Evolutionary conservation across 2,888 invertebrate genomes (phyloP).

Genomic region (Harpalus rufipes): DNA sequence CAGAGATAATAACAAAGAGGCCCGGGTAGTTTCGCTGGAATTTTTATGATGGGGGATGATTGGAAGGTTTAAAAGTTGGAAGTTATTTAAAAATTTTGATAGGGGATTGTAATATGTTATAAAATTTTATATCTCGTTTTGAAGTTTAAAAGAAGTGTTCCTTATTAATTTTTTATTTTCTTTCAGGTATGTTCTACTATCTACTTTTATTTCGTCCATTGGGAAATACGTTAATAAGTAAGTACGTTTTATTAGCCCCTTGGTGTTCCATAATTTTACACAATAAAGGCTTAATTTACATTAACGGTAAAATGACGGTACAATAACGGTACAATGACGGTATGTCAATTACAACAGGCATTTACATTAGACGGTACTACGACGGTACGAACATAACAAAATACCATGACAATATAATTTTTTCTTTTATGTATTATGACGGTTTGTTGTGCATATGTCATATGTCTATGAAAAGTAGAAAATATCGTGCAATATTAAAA

Average conservation of each 20-base stretch:
- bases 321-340: too few species aligned
- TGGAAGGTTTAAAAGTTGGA: neutral
- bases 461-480: too few species aligned
- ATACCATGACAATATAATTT: too few species aligned
- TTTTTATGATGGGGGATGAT: constrained; percentile 36
- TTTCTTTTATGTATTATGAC: too few species aligned
- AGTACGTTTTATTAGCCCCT: neutral
- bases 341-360: too few species aligned
- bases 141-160: neutral
- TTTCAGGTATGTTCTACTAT: constrained; percentile 13
- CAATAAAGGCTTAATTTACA: too few species aligned
- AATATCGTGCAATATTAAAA: too few species aligned
- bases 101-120: neutral
- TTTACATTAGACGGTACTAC: too few species aligned
- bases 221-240: neutral
- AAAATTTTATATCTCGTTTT: neutral
- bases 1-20: constrained; percentile 22
- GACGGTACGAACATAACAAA: too few species aligned
- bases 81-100: neutral
- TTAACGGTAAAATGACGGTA: too few species aligned
- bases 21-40: neutral
- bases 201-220: neutral
- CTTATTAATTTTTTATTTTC: neutral
- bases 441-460: too few species aligned
- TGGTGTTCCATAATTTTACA: too few species aligned